Percentiles rank a stretch among this genome's conserved stretches.
These are phyloP conservation scores for Mimumesa dahlbomi DNA, from an alignment of 2,888 invertebrate species.

Conservation along the genomic window DNA sequence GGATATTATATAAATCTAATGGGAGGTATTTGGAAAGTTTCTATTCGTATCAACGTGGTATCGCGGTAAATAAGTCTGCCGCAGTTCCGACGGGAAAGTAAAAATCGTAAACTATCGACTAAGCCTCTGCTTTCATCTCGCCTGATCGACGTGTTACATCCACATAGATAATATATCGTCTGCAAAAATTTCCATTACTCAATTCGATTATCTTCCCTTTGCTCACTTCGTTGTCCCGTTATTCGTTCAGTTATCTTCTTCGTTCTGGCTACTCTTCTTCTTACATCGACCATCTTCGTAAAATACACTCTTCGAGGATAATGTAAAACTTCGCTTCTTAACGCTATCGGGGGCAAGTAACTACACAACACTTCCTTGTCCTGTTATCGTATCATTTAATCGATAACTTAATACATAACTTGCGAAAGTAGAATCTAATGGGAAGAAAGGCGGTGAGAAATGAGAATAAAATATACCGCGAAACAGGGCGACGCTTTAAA, in stretches of 20 bases:
- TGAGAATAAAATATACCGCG: too few species aligned
- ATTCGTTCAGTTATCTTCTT: slow-evolving; percentile 53
- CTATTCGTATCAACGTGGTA: background rate
- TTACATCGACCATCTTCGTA: slow-evolving; percentile 14
- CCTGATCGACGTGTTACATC: slow-evolving; percentile 35
- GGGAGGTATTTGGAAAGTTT: slow-evolving; percentile 15
- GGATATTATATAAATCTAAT: slow-evolving; percentile 26
- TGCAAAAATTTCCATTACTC: slow-evolving; percentile 31
- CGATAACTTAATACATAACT: too few species aligned
- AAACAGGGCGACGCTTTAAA: background rate
- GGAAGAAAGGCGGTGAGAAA: too few species aligned
- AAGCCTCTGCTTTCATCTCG: slow-evolving; percentile 40
- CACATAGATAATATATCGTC: background rate
- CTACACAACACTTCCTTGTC: too few species aligned
- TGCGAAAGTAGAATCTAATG: too few species aligned
- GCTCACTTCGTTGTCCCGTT: slow-evolving; percentile 51
- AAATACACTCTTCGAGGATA: background rate
- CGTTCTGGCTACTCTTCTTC: slow-evolving; percentile 51
- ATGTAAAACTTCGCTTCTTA: too few species aligned
- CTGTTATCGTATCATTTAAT: too few species aligned
- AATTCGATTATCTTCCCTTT: slow-evolving; percentile 50
- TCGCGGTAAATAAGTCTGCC: background rate
- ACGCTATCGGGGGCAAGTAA: too few species aligned
- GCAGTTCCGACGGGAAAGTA: background rate
- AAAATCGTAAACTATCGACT: slow-evolving; percentile 28